Evolutionary conservation across 1,140 invertebrate genomes (phyloP).

Genomic region (Glomeris maerens): DNA sequence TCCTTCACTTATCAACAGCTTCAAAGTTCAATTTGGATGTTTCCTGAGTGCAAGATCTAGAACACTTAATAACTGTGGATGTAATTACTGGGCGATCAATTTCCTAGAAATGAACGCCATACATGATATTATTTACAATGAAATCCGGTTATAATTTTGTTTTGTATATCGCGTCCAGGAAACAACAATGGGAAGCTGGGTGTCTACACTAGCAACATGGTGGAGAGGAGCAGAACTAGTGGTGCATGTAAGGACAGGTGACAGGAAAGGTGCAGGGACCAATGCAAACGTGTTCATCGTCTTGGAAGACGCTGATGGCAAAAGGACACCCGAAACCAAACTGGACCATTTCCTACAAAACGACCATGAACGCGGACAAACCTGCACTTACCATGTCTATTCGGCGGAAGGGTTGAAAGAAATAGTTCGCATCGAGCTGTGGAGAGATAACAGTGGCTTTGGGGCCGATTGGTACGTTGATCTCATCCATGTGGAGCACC

Average conservation of each 20-base stretch:
- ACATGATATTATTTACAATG: too few species aligned
- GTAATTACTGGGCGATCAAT: too few species aligned
- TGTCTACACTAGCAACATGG: too few species aligned
- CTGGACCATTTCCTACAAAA: slow-evolving; percentile 28
- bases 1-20: too few species aligned
- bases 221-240: slow-evolving; percentile 13
- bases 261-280: slow-evolving; percentile 30
- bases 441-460: slow-evolving; percentile 20
- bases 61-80: too few species aligned
- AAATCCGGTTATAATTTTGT: too few species aligned
- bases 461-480: slow-evolving; percentile 22
- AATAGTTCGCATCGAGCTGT: slow-evolving; percentile 17
- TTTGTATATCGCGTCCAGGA: too few species aligned
- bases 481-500: slow-evolving; percentile 18
- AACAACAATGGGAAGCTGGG: too few species aligned
- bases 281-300: slow-evolving; percentile 31
- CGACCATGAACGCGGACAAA: slow-evolving; percentile 31
- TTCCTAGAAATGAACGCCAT: too few species aligned
- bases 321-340: slow-evolving; percentile 22
- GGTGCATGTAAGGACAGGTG: slow-evolving; percentile 32
- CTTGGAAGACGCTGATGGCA: slow-evolving; percentile 26
- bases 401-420: slow-evolving; percentile 12
- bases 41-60: too few species aligned
- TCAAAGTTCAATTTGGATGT: too few species aligned
- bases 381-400: slow-evolving; percentile 24